Conservation (phyloP, 2,797 vertebrate species). For the Telmatherina bonti region DNA sequence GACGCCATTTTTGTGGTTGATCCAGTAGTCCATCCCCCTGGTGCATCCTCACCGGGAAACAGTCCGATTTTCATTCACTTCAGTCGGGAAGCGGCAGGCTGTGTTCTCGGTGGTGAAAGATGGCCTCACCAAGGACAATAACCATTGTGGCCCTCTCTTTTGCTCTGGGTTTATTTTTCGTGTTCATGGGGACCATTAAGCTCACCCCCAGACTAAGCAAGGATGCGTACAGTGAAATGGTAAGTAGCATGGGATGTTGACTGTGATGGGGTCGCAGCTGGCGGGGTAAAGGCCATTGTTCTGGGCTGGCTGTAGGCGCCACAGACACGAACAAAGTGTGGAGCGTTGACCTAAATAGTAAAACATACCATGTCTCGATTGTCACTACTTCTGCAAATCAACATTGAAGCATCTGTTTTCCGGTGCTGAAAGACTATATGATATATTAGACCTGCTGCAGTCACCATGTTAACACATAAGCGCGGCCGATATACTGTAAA, state of each 20-base stretch:
- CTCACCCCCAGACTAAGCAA: constrained; percentile 96
- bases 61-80: constrained; percentile 31
- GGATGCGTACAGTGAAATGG: constrained; percentile 98
- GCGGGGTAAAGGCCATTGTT: constrained; percentile 68
- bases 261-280: constrained; percentile 7
- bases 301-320: constrained; percentile 28
- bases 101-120: constrained; percentile 60
- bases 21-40: constrained; percentile 71
- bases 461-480: constrained; percentile 7
- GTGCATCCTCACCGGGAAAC: constrained; percentile 46
- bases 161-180: constrained; percentile 95
- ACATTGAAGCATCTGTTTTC: neutral
- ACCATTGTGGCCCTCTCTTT: constrained; percentile 95
- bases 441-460: neutral
- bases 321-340: constrained; percentile 42
- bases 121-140: constrained; percentile 95
- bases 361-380: neutral
- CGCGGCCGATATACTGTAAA: neutral
- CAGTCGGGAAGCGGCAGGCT: constrained; percentile 33
- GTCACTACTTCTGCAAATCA: neutral
- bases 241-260: constrained; percentile 79
- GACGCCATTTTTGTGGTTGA: constrained; percentile 71
- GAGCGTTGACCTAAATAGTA: constrained; percentile 61
- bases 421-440: too few species aligned
- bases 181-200: constrained; percentile 99